Evolutionary conservation across 2,113 vertebrate genomes (phyloP).

Genomic region (Datnioides undecimradiatus): DNA sequence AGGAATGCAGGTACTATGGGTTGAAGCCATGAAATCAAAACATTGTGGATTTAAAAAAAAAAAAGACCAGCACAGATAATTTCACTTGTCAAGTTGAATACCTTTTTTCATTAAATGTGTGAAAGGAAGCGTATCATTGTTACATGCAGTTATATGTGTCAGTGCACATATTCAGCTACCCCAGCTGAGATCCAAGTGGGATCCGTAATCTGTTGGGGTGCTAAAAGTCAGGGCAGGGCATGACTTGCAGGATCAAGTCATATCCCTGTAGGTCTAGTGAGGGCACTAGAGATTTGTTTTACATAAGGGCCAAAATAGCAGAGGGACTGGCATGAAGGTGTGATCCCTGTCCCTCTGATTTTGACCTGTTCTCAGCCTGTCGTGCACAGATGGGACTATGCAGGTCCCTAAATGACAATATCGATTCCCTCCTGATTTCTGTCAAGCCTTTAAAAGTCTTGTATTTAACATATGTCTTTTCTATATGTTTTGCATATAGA

Average conservation of each 20-base stretch:
- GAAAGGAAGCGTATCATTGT: conserved; percentile 23
- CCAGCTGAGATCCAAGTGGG: conserved; percentile 10
- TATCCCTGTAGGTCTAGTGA: conserved; percentile 46
- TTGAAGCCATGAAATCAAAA: conserved; percentile 55
- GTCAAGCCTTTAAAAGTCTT: conserved; percentile 37
- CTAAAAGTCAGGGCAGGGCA: conserved; percentile 42
- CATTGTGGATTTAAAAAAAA: background rate
- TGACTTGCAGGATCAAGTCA: conserved; percentile 75
- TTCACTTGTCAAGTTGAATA: conserved; percentile 22
- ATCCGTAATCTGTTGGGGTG: conserved; percentile 34
- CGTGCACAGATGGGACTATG: conserved; percentile 38
- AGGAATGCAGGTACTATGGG: conserved; percentile 40
- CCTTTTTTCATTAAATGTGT: background rate
- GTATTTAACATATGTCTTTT: conserved; percentile 13
- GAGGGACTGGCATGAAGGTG: conserved; percentile 20
- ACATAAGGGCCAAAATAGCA: conserved; percentile 34
- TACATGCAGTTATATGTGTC: conserved; percentile 46
- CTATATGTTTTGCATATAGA: conserved; percentile 35
- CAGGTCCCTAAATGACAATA: conserved; percentile 30
- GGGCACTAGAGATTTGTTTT: conserved; percentile 67
- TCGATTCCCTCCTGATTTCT: conserved; percentile 46
- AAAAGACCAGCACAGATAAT: conserved; percentile 46
- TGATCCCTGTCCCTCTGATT: conserved; percentile 2
- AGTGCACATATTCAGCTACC: conserved; percentile 37
- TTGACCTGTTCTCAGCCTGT: conserved; percentile 32